These are phyloP conservation scores for Heliconius sara DNA, from an alignment of 2,888 invertebrate genomes.

Conservation along the genomic window DNA sequence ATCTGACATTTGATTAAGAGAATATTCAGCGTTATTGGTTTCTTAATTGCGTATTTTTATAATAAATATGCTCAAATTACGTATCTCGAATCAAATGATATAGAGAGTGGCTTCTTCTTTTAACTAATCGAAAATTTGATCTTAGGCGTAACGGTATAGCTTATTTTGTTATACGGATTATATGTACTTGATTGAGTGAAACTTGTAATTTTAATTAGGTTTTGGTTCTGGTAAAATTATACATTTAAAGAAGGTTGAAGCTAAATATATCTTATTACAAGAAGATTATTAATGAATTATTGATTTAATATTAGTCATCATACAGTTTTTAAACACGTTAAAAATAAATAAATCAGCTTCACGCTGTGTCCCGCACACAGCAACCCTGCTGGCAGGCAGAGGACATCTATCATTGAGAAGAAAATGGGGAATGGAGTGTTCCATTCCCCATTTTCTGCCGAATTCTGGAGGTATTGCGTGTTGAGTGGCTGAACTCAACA, in stretches of 20 bases:
- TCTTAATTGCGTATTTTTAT: conserved; percentile 61
- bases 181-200: not conserved
- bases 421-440: no score
- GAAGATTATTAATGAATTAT: not conserved
- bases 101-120: conserved; percentile 53
- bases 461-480: no score
- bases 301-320: not conserved
- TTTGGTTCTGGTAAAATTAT: not conserved
- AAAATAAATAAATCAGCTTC: no score
- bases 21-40: conserved; percentile 64
- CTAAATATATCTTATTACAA: not conserved
- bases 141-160: conserved; percentile 53
- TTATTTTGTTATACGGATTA: conserved; percentile 11
- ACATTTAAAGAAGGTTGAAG: not conserved
- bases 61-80: conserved; percentile 61
- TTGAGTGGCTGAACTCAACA: no score
- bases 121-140: conserved; percentile 53
- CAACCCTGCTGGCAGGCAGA: no score
- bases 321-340: no score
- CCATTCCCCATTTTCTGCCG: no score
- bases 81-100: conserved; percentile 52
- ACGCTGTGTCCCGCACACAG: no score
- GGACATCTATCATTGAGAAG: no score
- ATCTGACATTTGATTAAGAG: conserved; percentile 82
- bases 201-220: conserved; percentile 3